Evolutionary conservation across 1,140 invertebrate species (phyloP).

Genomic region (Tenebrio molitor): DNA sequence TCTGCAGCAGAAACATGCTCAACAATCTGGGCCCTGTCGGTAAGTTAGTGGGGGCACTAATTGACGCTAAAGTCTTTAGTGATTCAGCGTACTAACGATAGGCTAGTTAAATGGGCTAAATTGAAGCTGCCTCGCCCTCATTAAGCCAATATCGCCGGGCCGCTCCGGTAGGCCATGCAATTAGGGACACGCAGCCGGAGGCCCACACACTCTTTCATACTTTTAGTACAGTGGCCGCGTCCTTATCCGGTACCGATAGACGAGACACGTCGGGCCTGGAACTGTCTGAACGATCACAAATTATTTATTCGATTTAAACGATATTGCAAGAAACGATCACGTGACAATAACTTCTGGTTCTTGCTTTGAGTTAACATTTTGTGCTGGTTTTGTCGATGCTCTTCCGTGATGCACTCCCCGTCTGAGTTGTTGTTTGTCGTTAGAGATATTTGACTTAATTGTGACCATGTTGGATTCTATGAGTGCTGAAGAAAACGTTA

Average conservation of each 20-base stretch:
- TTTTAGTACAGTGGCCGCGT: slow-evolving; percentile 47
- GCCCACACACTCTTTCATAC: slow-evolving; percentile 52
- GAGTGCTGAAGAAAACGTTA: slow-evolving; percentile 23
- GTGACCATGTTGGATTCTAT: slow-evolving; percentile 23
- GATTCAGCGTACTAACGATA: slow-evolving; percentile 66
- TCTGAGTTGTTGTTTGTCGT: no score
- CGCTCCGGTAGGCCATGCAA: slow-evolving; percentile 65
- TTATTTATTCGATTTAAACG: no score
- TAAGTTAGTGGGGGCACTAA: slow-evolving; percentile 66
- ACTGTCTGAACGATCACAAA: not conserved
- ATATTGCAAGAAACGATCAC: not conserved
- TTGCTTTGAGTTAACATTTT: slow-evolving; percentile 22
- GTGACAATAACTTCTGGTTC: slow-evolving; percentile 8
- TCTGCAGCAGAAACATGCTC: slow-evolving; percentile 61
- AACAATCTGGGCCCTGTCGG: slow-evolving; percentile 66
- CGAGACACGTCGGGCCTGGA: not conserved
- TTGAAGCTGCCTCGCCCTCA: slow-evolving; percentile 67
- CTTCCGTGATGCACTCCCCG: no score
- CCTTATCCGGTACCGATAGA: slow-evolving; percentile 18
- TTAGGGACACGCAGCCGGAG: slow-evolving; percentile 56
- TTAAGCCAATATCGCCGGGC: slow-evolving; percentile 64
- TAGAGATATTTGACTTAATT: not conserved
- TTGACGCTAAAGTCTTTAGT: slow-evolving; percentile 66
- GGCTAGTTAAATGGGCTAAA: slow-evolving; percentile 67
- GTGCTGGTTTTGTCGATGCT: not conserved